Conservation (phyloP, 2,888 invertebrate species). For the Chouioia cunea region DNA sequence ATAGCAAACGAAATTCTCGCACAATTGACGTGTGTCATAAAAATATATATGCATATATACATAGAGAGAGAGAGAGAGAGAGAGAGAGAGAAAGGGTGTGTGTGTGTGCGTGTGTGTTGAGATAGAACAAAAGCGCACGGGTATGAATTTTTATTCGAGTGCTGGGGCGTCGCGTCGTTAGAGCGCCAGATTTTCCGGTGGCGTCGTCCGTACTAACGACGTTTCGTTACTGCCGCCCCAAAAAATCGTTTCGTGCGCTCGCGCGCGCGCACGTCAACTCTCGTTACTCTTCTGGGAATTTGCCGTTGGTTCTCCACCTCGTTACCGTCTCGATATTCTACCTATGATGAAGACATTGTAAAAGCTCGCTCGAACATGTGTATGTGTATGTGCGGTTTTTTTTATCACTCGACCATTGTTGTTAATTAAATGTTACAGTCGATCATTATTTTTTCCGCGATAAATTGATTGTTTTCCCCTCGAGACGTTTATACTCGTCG, state of each 20-base stretch:
- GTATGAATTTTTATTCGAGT: slow-evolving; percentile 5
- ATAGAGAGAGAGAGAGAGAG: neutral
- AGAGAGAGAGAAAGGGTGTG: neutral
- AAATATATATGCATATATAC: neutral
- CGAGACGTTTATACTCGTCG: no score
- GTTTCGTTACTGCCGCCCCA: slow-evolving; percentile 16
- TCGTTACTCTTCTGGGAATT: slow-evolving; percentile 12
- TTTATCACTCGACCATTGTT: no score
- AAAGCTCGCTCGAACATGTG: no score
- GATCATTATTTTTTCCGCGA: no score
- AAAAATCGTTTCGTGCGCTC: slow-evolving; percentile 39
- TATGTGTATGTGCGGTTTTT: no score
- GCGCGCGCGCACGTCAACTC: neutral
- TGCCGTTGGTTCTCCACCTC: slow-evolving; percentile 41
- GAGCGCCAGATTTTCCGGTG: slow-evolving; percentile 37
- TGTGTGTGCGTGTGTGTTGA: neutral
- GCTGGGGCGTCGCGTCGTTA: slow-evolving; percentile 37
- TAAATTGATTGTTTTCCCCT: no score
- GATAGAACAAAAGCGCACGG: neutral
- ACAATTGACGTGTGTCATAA: neutral
- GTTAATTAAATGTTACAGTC: no score
- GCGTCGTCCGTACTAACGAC: slow-evolving; percentile 38
- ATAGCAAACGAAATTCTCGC: slow-evolving; percentile 22
- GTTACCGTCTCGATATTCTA: slow-evolving; percentile 13
- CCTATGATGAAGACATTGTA: no score